phyloP scores from a whole-genome alignment of 92 coral and sea anemone species.

The Phenganax subtilis region DNA sequence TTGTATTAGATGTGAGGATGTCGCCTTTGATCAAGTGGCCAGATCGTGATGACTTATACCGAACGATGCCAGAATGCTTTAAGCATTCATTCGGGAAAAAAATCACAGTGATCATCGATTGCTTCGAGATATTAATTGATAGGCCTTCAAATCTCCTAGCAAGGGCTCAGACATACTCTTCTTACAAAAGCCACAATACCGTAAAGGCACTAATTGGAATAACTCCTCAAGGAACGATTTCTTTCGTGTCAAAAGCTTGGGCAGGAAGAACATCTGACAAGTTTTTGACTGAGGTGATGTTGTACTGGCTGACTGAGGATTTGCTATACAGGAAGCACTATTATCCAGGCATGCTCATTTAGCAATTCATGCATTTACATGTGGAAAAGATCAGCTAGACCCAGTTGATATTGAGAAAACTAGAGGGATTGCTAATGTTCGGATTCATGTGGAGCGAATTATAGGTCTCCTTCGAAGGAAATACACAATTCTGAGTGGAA shows the following conservation, averaged over 20 bases:
- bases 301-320: constrained; percentile 15
- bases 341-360: background rate
- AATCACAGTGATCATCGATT: constrained; percentile 1
- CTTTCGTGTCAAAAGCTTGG: constrained; percentile 6
- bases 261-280: constrained; percentile 24
- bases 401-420: background rate
- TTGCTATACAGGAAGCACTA: background rate
- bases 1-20: constrained; percentile 29
- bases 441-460: background rate
- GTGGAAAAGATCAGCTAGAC: background rate
- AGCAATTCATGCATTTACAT: constrained; percentile 7
- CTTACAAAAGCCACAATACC: constrained; percentile 19
- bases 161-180: constrained; percentile 5
- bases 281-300: constrained; percentile 20
- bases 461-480: background rate
- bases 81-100: constrained; percentile 13
- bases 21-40: constrained; percentile 13
- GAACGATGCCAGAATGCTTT: constrained; percentile 18
- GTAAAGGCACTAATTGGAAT: constrained; percentile 7
- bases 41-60: background rate
- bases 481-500: background rate
- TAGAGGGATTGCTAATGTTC: background rate
- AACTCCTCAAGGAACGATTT: constrained; percentile 10
- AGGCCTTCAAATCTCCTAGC: constrained; percentile 5
- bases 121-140: background rate